phyloP scores from a whole-genome alignment of 1,140 invertebrate species.

The Drosophila fuyamai region DNA sequence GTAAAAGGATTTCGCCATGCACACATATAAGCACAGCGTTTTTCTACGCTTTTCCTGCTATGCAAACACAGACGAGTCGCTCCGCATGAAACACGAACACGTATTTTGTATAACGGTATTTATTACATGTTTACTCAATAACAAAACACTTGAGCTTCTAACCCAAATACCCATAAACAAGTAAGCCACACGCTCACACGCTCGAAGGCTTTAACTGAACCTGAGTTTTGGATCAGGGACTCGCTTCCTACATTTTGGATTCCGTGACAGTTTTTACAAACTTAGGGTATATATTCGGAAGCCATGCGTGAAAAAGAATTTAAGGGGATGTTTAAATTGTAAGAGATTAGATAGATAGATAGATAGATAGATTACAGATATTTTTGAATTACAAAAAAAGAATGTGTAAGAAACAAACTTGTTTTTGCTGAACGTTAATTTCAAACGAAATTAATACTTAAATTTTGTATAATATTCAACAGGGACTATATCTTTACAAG shows the following conservation, averaged over 20 bases:
- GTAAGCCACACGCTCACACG: constrained; percentile 49
- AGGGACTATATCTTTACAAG: too few species aligned
- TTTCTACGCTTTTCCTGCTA: constrained; percentile 37
- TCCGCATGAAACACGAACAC: constrained; percentile 55
- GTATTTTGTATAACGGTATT: constrained; percentile 74
- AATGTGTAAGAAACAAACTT: too few species aligned
- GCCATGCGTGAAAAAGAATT: background rate
- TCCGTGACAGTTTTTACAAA: background rate
- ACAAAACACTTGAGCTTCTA: constrained; percentile 77
- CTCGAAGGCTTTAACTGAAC: constrained; percentile 10
- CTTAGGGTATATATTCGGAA: constrained; percentile 6
- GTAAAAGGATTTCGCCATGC: constrained; percentile 65
- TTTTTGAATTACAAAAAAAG: too few species aligned
- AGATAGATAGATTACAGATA: background rate
- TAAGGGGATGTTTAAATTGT: background rate
- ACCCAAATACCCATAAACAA: constrained; percentile 77
- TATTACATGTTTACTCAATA: constrained; percentile 79
- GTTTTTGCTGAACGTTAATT: too few species aligned
- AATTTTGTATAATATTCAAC: too few species aligned
- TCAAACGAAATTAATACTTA: too few species aligned
- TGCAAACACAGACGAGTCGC: constrained; percentile 57
- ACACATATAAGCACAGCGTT: constrained; percentile 13
- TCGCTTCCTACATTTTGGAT: constrained; percentile 29
- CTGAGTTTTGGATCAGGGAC: constrained; percentile 10
- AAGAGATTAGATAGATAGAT: background rate